Evolutionary conservation across 2,888 invertebrate genomes (phyloP), one percentile per base, ranked within the genome.

Genomic region (Pristionchus maxplancki): DNA sequence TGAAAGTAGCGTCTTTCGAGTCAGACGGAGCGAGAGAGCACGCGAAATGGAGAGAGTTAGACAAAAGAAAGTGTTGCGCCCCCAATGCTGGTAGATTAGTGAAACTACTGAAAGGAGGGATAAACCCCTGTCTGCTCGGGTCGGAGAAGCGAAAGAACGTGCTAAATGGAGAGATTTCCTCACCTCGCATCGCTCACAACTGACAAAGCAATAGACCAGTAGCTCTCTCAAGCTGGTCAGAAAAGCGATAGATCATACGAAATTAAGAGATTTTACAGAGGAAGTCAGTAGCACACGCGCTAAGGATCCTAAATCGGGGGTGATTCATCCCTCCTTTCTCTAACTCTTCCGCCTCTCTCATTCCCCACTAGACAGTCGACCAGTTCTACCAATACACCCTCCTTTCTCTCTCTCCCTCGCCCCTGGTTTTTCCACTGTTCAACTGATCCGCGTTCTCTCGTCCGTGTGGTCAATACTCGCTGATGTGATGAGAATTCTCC

Each of bases 371-470:
- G 44, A 34, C 8, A 34, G 40, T 1, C 44, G 53, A 53, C 82
- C 34, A 83, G 50, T 53, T 83, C 82, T 53, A 15, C 31, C 44
- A 13, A 2, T n/a, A 13, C 31, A 20, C 31, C 53, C 53, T 53
- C 53, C 48, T n/a, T 31, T 53, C 50, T 53, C 82, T 83, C 50
- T 53, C 31, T 81, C 9, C 17, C 78, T 37, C 78, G n/a, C 78
- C 40, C 37, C 24, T 78, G 1, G 28, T 31, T 64, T 64, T 31
- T 64, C 64, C 37, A 17, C 44, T 48, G 78, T 78, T 78, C 78
- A 48, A 78, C 44, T 44, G 78, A 78, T 78, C 78, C 78, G 40
- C 64, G 37, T 71, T 71, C 78, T 28, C 24, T 53, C 53, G 6
- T 17, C 53, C 20, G 20, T 24, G 2, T 71, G 71, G 34, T 71